Percentiles rank a stretch among this genome's conserved stretches.
phyloP scores from a whole-genome alignment of 2,888 invertebrate genomes.

The Anthoptus insignis region DNA sequence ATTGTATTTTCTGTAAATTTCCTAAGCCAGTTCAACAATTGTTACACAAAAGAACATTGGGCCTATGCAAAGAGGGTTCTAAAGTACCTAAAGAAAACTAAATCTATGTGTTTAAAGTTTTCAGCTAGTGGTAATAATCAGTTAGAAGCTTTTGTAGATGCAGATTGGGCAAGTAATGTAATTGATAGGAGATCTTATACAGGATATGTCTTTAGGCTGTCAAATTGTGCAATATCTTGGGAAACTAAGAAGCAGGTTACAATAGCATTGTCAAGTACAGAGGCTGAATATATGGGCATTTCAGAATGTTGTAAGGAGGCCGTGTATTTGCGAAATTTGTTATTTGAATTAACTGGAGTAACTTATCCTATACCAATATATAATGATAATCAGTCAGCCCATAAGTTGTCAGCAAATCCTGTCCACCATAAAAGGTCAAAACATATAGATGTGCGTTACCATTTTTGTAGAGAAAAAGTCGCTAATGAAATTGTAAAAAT shows the following conservation, averaged over 20 bases:
- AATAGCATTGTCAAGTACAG: conserved; percentile 34
- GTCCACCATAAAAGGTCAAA: conserved; percentile 9
- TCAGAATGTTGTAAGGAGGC: conserved; percentile 35
- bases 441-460: conserved; percentile 19
- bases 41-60: too few species aligned
- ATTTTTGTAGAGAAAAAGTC: conserved; percentile 10
- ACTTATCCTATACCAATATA: conserved; percentile 18
- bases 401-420: conserved; percentile 8
- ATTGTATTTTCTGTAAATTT: too few species aligned
- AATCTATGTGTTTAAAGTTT: conserved; percentile 42
- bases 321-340: conserved; percentile 36
- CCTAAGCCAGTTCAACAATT: too few species aligned
- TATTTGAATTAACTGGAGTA: conserved; percentile 20
- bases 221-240: conserved; percentile 23
- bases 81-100: conserved; percentile 42
- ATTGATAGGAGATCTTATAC: conserved; percentile 40
- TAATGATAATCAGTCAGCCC: conserved; percentile 36
- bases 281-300: conserved; percentile 33
- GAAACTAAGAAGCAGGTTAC: conserved; percentile 31
- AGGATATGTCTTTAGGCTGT: conserved; percentile 29
- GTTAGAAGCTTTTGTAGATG: conserved; percentile 45
- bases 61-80: conserved; percentile 45
- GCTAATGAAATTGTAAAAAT: conserved; percentile 5
- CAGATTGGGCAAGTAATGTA: conserved; percentile 45
- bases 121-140: conserved; percentile 25